Evolutionary conservation across 2,113 vertebrate genomes (phyloP).

Genomic region (Neolamprologus tretocephalus): DNA sequence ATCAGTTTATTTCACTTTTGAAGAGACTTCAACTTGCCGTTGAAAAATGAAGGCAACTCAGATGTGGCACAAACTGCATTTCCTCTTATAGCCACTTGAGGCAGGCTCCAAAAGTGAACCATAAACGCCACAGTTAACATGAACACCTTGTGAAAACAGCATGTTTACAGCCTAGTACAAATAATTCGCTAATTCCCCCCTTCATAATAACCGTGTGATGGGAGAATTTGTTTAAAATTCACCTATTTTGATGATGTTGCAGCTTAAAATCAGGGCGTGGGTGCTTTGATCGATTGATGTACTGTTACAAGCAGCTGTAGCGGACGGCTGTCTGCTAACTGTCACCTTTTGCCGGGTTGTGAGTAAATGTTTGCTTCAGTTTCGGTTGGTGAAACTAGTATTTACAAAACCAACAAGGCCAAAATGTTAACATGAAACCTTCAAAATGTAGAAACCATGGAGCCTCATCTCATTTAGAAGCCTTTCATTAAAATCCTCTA

Average conservation of each 20-base stretch:
- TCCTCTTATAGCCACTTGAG: not conserved
- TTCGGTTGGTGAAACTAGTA: not conserved
- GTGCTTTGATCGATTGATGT: not conserved
- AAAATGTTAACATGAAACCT: not conserved
- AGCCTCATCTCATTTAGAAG: not conserved
- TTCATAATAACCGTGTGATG: not conserved
- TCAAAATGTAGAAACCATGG: not conserved
- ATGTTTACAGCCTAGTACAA: not conserved
- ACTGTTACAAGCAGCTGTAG: not conserved
- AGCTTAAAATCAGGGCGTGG: not conserved
- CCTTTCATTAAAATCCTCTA: not conserved
- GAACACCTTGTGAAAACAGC: not conserved
- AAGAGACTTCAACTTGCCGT: fast-evolving
- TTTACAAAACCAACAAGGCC: not conserved
- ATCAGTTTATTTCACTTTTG: not conserved
- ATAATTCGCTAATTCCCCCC: not conserved
- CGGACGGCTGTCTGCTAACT: not conserved
- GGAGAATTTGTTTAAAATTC: not conserved
- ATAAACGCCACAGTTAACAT: not conserved
- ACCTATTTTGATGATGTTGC: not conserved
- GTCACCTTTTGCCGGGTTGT: not conserved
- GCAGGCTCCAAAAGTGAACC: not conserved
- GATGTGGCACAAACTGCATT: not conserved
- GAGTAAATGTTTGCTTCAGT: not conserved
- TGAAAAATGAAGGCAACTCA: not conserved